phyloP scores from a whole-genome alignment of 2,888 invertebrate genomes.

The Heliconius ismenius region DNA sequence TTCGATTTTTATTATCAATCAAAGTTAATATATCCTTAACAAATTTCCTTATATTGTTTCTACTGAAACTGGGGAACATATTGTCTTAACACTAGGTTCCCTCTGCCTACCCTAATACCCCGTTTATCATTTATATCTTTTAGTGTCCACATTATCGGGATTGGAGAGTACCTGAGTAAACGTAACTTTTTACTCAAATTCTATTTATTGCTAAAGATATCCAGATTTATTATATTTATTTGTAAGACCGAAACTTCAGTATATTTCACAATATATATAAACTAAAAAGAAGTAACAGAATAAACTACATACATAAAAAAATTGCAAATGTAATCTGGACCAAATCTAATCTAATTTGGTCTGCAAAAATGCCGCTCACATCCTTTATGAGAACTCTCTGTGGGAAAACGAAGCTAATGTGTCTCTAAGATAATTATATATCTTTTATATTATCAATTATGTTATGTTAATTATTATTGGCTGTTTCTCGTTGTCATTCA shows the following conservation, averaged over 20 bases:
- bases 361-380: conserved; percentile 25
- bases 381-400: conserved; percentile 14
- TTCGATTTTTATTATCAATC: too few species aligned
- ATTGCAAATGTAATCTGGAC: conserved; percentile 2
- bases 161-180: too few species aligned
- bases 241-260: neutral
- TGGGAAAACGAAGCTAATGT: conserved; percentile 12
- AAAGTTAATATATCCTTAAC: too few species aligned
- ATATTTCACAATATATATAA: neutral
- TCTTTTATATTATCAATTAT: conserved; percentile 18
- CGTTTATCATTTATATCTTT: too few species aligned
- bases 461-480: conserved; percentile 7
- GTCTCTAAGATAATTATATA: neutral
- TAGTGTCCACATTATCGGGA: too few species aligned
- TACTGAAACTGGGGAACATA: too few species aligned
- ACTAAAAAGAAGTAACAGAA: neutral
- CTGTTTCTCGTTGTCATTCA: conserved; percentile 2
- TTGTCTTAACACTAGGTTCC: too few species aligned
- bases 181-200: too few species aligned
- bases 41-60: too few species aligned
- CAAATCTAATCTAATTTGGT: conserved; percentile 1
- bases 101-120: too few species aligned
- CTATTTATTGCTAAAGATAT: too few species aligned
- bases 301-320: neutral
- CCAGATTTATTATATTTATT: neutral